Evolutionary conservation across 2,797 vertebrate species (phyloP).

Genomic region (Leptatherina wallacei): DNA sequence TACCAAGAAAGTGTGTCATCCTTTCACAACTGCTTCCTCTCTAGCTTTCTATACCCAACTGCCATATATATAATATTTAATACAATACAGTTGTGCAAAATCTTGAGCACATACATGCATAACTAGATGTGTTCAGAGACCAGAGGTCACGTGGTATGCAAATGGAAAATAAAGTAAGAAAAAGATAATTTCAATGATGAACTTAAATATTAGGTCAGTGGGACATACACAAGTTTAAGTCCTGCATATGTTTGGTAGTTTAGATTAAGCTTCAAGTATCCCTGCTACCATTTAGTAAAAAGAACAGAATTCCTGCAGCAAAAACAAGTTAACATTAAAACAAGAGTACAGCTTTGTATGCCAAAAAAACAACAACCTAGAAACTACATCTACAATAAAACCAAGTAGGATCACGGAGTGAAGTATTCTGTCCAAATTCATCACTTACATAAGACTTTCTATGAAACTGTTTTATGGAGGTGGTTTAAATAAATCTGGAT

Average conservation of each 20-base stretch:
- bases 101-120: neutral
- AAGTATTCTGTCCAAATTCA: neutral
- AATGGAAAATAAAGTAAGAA: neutral
- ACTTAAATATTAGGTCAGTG: neutral
- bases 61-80: constrained; percentile 13
- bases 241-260: neutral
- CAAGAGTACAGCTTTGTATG: neutral
- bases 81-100: constrained; percentile 11
- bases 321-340: neutral
- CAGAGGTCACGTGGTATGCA: neutral
- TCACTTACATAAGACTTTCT: neutral
- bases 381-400: neutral
- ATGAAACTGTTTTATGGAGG: neutral
- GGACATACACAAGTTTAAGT: neutral
- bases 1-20: neutral
- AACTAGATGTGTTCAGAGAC: neutral
- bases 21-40: constrained; percentile 13
- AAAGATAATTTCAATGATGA: neutral
- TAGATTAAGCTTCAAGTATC: neutral
- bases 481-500: neutral
- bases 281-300: neutral
- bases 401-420: neutral
- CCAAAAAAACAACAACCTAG: neutral
- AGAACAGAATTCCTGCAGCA: neutral
- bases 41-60: neutral